These are phyloP conservation scores for Sebastes alutus DNA, from an alignment of 2,797 vertebrate genomes.

Conservation along the genomic window DNA sequence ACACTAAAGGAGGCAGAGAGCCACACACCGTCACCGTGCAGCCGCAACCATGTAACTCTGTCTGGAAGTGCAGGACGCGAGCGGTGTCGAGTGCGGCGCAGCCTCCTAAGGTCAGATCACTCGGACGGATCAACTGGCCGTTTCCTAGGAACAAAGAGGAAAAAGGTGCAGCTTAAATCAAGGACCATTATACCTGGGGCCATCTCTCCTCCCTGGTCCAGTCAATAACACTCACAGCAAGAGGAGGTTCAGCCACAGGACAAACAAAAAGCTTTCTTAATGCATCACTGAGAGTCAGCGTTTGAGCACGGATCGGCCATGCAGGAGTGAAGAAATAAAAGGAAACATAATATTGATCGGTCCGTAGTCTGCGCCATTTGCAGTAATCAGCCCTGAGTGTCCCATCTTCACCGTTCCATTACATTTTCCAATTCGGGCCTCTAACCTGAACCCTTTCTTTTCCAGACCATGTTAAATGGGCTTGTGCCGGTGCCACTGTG, in stretches of 20 bases:
- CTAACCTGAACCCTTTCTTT: constrained; percentile 5
- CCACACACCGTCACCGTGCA: constrained; percentile 47
- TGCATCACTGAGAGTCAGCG: constrained; percentile 34
- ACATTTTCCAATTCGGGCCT: constrained; percentile 24
- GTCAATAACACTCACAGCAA: constrained; percentile 53
- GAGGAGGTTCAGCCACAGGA: constrained; percentile 51
- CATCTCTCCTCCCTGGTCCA: constrained; percentile 4
- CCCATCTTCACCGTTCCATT: constrained; percentile 32
- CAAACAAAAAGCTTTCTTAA: constrained; percentile 52
- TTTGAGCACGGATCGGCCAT: not conserved
- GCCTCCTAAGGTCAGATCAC: constrained; percentile 72
- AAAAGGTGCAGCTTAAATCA: not conserved
- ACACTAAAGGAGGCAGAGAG: not conserved
- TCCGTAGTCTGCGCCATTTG: constrained; percentile 36
- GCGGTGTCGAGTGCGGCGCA: constrained; percentile 27
- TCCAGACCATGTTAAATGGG: constrained; percentile 8
- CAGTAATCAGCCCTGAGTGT: constrained; percentile 46
- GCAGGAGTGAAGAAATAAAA: constrained; percentile 45
- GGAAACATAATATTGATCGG: constrained; percentile 58
- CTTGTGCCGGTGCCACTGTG: not conserved
- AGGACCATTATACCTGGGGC: constrained; percentile 32
- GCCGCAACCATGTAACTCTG: constrained; percentile 60
- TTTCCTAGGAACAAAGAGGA: constrained; percentile 57
- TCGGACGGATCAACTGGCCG: constrained; percentile 55
- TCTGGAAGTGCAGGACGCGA: constrained; percentile 56